Evolutionary conservation across 1,140 invertebrate genomes (phyloP).

Genomic region (Piezodorus guildinii): DNA sequence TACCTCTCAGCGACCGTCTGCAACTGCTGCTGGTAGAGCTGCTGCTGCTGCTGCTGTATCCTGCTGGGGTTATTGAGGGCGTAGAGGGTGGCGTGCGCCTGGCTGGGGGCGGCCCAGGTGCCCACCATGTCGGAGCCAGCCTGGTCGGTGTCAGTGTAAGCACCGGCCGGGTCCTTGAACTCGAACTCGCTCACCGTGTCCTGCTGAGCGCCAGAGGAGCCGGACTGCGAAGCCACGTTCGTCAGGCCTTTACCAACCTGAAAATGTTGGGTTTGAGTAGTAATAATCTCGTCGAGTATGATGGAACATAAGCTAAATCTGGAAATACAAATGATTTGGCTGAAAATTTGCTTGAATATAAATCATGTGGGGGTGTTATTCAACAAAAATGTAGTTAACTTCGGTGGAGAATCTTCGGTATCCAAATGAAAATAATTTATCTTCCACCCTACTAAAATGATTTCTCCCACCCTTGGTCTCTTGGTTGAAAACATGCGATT

Average conservation of each 20-base stretch:
- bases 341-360: no score
- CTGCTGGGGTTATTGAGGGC: conserved; percentile 13
- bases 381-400: no score
- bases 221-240: conserved; percentile 32
- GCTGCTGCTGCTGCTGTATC: conserved; percentile 7
- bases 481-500: no score
- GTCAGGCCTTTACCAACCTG: conserved; percentile 51
- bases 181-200: conserved; percentile 49
- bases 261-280: neutral
- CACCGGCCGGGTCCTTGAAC: conserved; percentile 40
- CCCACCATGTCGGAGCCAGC: conserved; percentile 28
- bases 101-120: conserved; percentile 18
- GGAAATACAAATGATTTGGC: no score
- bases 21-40: neutral
- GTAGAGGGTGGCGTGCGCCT: conserved; percentile 21
- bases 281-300: no score
- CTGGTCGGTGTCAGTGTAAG: conserved; percentile 26
- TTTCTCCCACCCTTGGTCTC: no score
- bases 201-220: conserved; percentile 33
- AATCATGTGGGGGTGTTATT: no score
- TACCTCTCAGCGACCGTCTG: conserved; percentile 15
- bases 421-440: no score
- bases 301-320: no score
- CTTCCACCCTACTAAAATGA: no score
- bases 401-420: no score